Conservation (phyloP, 2,797 vertebrate species). For the Clamator glandarius region DNA sequence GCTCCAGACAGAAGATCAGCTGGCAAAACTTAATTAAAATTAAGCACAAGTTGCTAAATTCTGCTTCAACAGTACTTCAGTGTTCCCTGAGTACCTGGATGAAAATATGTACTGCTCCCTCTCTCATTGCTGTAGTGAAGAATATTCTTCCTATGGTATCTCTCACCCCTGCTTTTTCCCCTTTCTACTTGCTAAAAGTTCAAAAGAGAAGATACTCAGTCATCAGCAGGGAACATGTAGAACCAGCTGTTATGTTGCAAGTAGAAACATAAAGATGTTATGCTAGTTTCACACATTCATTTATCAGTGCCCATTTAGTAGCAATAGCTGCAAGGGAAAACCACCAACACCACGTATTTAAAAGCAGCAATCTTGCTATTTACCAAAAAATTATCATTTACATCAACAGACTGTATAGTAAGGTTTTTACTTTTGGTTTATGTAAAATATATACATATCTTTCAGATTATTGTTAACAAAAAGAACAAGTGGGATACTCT, state of each 20-base stretch:
- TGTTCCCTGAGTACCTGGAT: background rate
- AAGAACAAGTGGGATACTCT: background rate
- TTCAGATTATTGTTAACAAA: background rate
- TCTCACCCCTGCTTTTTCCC: background rate
- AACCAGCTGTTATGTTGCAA: background rate
- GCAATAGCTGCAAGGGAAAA: background rate
- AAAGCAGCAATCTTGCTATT: background rate
- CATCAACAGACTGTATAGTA: background rate
- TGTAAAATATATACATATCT: background rate
- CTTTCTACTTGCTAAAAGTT: background rate
- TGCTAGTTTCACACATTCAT: background rate
- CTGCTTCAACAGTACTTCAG: background rate
- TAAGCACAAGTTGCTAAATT: background rate
- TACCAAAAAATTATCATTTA: background rate
- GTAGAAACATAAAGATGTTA: background rate
- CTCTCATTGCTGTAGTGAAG: background rate
- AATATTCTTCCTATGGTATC: background rate
- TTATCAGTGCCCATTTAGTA: background rate
- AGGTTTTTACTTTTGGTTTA: background rate
- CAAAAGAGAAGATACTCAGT: background rate
- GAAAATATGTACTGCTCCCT: background rate
- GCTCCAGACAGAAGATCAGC: background rate
- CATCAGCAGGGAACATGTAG: background rate
- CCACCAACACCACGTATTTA: background rate
- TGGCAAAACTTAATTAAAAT: background rate